phyloP scores from a whole-genome alignment of 2,888 invertebrate genomes.

The Thymelicus sylvestris region DNA sequence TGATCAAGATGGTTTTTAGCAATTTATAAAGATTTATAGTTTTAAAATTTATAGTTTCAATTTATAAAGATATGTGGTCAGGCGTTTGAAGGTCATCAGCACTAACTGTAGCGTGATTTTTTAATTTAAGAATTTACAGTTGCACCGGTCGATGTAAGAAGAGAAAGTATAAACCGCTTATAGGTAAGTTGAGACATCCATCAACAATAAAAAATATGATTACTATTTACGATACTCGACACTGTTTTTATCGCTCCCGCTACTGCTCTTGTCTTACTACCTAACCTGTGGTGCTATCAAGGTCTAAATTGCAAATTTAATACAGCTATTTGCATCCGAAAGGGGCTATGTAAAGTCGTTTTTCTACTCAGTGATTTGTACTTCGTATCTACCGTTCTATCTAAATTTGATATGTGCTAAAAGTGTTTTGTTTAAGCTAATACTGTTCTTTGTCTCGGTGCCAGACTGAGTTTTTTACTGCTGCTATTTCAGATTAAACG shows the following conservation, averaged over 20 bases:
- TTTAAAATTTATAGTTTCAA: too few relatives aligned
- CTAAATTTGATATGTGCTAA: slow-evolving; percentile 72
- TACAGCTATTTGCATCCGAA: slow-evolving; percentile 82
- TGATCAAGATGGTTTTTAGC: too few relatives aligned
- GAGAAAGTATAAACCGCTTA: too few relatives aligned
- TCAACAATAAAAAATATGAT: too few relatives aligned
- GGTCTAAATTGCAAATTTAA: slow-evolving; percentile 83
- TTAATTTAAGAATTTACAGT: too few relatives aligned
- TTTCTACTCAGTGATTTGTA: slow-evolving; percentile 79
- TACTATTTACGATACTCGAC: not conserved
- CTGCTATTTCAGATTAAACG: slow-evolving; percentile 38
- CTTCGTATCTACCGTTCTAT: slow-evolving; percentile 75
- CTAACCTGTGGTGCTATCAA: slow-evolving; percentile 61
- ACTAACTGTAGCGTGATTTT: too few relatives aligned
- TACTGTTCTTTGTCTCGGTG: slow-evolving; percentile 51
- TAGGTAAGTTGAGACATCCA: too few relatives aligned
- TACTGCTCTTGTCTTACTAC: slow-evolving; percentile 21
- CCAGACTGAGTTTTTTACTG: slow-evolving; percentile 49
- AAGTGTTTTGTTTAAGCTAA: slow-evolving; percentile 51
- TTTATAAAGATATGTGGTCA: too few relatives aligned
- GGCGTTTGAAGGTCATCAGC: too few relatives aligned
- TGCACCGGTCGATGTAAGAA: not conserved
- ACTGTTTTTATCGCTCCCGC: not conserved
- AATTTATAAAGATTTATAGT: too few relatives aligned
- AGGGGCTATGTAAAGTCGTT: slow-evolving; percentile 73